Base-by-base conservation (phyloP, 2,113 vertebrate species). In the rat (Rattus norvegicus) region DNA sequence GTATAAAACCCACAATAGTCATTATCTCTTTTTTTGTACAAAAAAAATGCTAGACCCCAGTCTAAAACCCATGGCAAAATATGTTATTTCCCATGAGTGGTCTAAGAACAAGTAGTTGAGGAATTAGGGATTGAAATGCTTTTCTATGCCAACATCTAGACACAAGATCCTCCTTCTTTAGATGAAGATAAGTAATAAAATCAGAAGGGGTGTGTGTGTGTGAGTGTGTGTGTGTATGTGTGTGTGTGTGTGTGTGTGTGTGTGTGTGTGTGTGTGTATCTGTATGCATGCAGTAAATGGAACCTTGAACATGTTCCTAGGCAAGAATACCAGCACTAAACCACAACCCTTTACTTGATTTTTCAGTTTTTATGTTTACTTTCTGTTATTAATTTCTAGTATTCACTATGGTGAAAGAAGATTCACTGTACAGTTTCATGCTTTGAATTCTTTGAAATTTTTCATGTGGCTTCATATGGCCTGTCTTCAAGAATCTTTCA, bases 61-160 rank as follows among this genome's bases (percentile, higher is more conserved):
- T 79, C 26, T 83, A 61, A 92, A 93, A 79, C 61, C 54, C 77
- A 54, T 87, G 61, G 14, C 28, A 96, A 39, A 93, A 70, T 90
- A 30, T 86, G 28, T 2, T 85, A 63, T 91, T 86, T 94, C 59
- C n/a, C 22, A 63, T 87, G n/a, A 26, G 47, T 59, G 19, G 72
- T 83, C 24, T 43, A 84, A 84, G 14, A 84, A 84, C 28, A 39
- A 26, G 56, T 39, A 36, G 6, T 63, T 63, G 59, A 84, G 13
- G 7, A 63, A 63, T 30, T 43, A 63, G n/a, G 80, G 12, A 11
- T 83, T n/a, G 36, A 43, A 12, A 43, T 26, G 20, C 12, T 84
- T 63, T 84, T 63, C 56, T 63, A 43, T 30, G 24, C 24, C 7
- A 84, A 26, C n/a, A 63, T 63, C 59, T 63, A 63, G 26, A 84